These are phyloP conservation scores for Balearica regulorum DNA, from an alignment of 2,797 vertebrate genomes.

Conservation along the genomic window DNA sequence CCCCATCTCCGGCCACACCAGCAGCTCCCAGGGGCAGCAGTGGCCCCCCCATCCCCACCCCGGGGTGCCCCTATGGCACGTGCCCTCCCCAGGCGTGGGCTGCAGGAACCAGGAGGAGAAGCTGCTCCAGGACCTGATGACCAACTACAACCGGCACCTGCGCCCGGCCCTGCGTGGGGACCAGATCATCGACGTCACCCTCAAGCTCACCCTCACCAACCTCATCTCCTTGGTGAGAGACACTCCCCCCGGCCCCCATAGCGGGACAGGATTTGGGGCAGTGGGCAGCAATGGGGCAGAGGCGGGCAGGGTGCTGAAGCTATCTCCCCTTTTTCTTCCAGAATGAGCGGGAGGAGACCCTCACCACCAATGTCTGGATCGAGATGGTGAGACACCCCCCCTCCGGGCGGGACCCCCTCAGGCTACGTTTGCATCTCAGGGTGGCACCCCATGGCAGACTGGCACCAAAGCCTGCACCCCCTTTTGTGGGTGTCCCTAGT, in stretches of 20 bases:
- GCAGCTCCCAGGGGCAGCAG: accelerated
- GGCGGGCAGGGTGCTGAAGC: background rate
- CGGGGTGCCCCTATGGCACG: accelerated
- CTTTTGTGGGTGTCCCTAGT: background rate
- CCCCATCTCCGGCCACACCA: accelerated
- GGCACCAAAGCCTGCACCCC: background rate
- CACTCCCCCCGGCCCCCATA: accelerated
- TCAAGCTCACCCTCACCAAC: constrained; percentile 97
- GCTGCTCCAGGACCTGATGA: constrained; percentile 86
- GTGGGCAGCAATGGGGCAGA: background rate
- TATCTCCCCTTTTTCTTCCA: constrained; percentile 6
- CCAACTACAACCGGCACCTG: constrained; percentile 84
- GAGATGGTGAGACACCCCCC: constrained; percentile 84
- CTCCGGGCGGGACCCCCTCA: background rate
- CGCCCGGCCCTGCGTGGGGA: constrained; percentile 75
- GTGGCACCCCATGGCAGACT: background rate
- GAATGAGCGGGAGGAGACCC: constrained; percentile 92
- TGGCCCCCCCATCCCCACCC: accelerated
- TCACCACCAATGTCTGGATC: constrained; percentile 95
- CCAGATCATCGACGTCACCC: constrained; percentile 83
- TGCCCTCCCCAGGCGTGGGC: constrained; percentile 35
- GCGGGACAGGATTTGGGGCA: background rate
- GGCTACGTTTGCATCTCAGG: background rate
- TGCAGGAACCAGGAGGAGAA: constrained; percentile 85
- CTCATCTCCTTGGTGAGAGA: constrained; percentile 92